Conservation (phyloP, 2,797 vertebrate genomes). For the Enteromius treurensis region DNA sequence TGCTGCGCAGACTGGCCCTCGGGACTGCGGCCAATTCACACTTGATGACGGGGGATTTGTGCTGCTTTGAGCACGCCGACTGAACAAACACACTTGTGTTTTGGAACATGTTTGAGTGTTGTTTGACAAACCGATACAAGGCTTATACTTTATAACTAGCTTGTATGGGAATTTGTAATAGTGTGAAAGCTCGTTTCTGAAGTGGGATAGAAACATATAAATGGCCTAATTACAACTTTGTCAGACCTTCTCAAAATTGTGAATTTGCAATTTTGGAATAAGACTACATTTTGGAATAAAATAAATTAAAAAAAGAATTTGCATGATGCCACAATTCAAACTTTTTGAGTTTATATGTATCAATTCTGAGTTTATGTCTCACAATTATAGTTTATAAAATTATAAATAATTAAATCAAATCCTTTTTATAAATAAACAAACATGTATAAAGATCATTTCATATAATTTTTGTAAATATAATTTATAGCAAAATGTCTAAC, state of each 20-base stretch:
- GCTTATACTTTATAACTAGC: constrained; percentile 1
- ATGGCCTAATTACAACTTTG: neutral
- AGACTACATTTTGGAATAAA: neutral
- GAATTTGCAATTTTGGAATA: neutral
- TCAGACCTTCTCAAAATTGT: neutral
- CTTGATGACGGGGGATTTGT: constrained; percentile 67
- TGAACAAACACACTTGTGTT: constrained; percentile 53
- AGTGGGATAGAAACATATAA: neutral
- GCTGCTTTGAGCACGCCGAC: constrained; percentile 39
- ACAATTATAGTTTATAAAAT: neutral
- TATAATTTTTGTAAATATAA: too few relatives aligned
- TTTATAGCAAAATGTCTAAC: neutral
- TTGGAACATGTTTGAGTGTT: constrained; percentile 19
- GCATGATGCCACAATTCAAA: neutral
- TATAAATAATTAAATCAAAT: too few relatives aligned
- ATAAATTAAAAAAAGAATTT: neutral
- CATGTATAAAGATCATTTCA: too few relatives aligned
- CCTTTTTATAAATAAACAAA: too few relatives aligned
- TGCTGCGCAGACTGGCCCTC: constrained; percentile 62
- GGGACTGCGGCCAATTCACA: constrained; percentile 59
- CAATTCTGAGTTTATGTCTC: neutral
- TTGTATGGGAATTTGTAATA: constrained; percentile 11
- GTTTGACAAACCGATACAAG: constrained; percentile 19
- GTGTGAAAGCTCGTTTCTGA: neutral
- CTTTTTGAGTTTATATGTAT: neutral